These are phyloP conservation scores for Drosophila atroscutellata DNA, from an alignment of 2,888 invertebrate genomes.

Conservation along the genomic window DNA sequence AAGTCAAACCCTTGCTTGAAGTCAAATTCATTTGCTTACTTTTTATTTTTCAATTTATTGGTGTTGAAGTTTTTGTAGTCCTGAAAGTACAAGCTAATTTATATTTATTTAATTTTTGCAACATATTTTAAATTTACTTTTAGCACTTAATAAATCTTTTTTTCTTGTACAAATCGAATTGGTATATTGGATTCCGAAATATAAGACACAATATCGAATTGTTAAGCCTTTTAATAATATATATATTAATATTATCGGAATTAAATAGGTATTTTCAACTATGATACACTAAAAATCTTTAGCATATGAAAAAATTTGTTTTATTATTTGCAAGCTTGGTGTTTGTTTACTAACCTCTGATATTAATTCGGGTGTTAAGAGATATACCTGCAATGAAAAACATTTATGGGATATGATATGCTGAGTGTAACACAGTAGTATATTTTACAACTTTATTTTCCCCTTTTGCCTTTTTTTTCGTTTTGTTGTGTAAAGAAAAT, in stretches of 20 bases:
- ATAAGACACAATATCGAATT: background rate
- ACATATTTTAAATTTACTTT: too few relatives aligned
- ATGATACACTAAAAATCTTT: too few relatives aligned
- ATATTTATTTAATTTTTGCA: background rate
- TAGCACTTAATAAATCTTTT: too few relatives aligned
- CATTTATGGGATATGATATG: background rate
- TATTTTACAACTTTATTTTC: background rate
- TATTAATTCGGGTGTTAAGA: background rate
- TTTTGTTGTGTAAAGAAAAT: constrained; percentile 10
- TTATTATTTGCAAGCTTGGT: background rate
- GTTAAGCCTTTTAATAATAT: background rate
- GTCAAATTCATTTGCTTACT: background rate
- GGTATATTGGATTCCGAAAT: too few relatives aligned
- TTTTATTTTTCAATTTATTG: too few relatives aligned
- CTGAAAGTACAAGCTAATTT: background rate
- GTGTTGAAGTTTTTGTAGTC: background rate
- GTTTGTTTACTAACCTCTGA: background rate
- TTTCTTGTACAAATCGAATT: too few relatives aligned
- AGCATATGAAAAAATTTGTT: too few relatives aligned
- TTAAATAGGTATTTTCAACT: too few relatives aligned
- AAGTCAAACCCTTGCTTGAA: background rate
- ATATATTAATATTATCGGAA: too few relatives aligned
- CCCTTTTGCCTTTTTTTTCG: background rate
- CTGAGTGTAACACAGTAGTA: background rate
- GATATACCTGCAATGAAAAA: background rate